A percentile compares a stretch with the other conserved stretches of the same genome.
Evolutionary conservation across 1,140 invertebrate species (phyloP).

Genomic region (Armadillidium nasatum): DNA sequence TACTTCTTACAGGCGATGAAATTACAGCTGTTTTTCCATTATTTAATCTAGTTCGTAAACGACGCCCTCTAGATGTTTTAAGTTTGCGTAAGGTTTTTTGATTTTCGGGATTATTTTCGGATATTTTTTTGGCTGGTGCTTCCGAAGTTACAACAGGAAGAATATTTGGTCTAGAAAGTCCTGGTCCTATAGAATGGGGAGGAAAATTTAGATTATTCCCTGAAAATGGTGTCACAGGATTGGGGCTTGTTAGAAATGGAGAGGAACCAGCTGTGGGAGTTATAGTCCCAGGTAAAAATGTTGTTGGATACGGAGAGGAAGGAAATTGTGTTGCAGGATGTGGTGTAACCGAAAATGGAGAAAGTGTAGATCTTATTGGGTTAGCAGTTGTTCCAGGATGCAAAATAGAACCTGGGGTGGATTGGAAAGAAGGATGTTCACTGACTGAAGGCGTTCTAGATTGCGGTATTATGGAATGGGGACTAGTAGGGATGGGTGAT

Average conservation of each 20-base stretch:
- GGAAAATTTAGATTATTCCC: background rate
- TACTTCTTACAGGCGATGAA: background rate
- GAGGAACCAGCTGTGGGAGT: background rate
- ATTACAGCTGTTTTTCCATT: background rate
- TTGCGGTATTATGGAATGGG: background rate
- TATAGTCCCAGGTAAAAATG: background rate
- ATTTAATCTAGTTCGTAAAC: background rate
- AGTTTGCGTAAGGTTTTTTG: background rate
- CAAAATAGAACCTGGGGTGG: background rate
- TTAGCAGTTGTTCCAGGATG: background rate
- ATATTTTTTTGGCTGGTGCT: background rate
- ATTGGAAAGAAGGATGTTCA: background rate
- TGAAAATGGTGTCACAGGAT: background rate
- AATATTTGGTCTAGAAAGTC: background rate
- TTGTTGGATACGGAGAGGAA: background rate
- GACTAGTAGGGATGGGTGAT: background rate
- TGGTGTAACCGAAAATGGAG: background rate
- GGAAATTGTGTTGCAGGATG: background rate
- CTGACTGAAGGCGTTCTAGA: background rate
- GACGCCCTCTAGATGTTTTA: background rate
- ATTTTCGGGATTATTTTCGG: background rate
- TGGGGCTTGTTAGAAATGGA: background rate
- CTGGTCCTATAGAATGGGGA: background rate
- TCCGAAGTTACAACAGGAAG: background rate
- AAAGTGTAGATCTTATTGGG: background rate